A percentile compares a stretch with the other conserved stretches of the same genome.
phyloP scores from a whole-genome alignment of 2,888 invertebrate species.

The Caenorhabditis doughertyi region DNA sequence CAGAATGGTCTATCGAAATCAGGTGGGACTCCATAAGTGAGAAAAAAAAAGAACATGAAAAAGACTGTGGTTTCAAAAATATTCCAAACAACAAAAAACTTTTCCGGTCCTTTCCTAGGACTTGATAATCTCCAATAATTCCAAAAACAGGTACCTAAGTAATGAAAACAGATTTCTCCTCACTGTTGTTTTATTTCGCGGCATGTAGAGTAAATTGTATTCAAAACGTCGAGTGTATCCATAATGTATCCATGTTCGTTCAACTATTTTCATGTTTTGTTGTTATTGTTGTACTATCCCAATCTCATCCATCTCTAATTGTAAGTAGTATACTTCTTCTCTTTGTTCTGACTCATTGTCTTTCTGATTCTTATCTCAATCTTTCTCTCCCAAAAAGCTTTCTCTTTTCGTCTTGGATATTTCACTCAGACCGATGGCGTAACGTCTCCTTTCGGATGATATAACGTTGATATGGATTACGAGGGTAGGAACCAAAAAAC shows the following conservation, averaged over 20 bases:
- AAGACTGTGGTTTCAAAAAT: too few species aligned
- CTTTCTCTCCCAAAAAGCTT: constrained; percentile 1
- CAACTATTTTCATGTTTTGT: not conserved
- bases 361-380: not conserved
- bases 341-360: constrained; percentile 5
- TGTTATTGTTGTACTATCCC: not conserved
- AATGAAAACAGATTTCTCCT: too few species aligned
- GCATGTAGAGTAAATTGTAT: too few species aligned
- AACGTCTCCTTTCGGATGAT: constrained; percentile 34
- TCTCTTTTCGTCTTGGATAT: constrained; percentile 19
- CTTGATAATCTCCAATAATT: too few species aligned
- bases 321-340: not conserved
- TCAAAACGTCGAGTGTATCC: too few species aligned
- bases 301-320: constrained; percentile 1
- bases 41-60: too few species aligned
- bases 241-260: not conserved
- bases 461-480: constrained; percentile 42
- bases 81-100: too few species aligned
- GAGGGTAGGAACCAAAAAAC: constrained; percentile 31
- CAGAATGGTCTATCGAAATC: constrained; percentile 76
- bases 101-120: too few species aligned
- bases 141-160: too few species aligned
- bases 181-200: too few species aligned
- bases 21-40: too few species aligned
- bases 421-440: constrained; percentile 30